A percentile compares a stretch with the other conserved stretches of the same genome.
Evolutionary conservation across 2,888 invertebrate species (phyloP).

Genomic region (Yponomeuta sedellus): DNA sequence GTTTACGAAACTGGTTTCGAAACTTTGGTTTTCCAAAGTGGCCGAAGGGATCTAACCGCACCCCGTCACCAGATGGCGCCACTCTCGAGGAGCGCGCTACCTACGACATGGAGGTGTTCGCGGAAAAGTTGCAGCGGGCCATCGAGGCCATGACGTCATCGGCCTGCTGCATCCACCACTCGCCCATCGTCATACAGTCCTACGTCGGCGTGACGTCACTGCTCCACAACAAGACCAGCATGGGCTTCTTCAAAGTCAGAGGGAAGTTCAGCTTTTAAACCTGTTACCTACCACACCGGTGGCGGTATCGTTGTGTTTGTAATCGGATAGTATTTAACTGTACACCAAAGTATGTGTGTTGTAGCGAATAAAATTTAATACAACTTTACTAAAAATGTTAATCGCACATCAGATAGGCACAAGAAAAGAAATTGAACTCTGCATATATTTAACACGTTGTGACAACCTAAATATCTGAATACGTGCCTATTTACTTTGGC

Average conservation of each 20-base stretch:
- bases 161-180: slow-evolving; percentile 77
- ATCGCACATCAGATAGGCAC: too few species aligned
- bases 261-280: slow-evolving; percentile 89
- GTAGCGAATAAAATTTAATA: too few species aligned
- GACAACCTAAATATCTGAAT: too few species aligned
- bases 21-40: too few species aligned
- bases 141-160: slow-evolving; percentile 65
- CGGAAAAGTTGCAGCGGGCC: slow-evolving; percentile 72
- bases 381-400: too few species aligned
- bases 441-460: too few species aligned
- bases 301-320: too few species aligned
- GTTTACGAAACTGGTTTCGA: too few species aligned
- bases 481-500: too few species aligned
- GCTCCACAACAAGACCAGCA: slow-evolving; percentile 86
- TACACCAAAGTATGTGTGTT: too few species aligned
- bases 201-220: slow-evolving; percentile 87
- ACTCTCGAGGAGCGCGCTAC: slow-evolving; percentile 53
- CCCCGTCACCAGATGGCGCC: slow-evolving; percentile 40
- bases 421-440: too few species aligned
- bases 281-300: background rate
- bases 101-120: slow-evolving; percentile 79
- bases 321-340: too few species aligned
- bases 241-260: slow-evolving; percentile 92
- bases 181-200: slow-evolving; percentile 85
- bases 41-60: background rate